A percentile compares a stretch with the other conserved stretches of the same genome.
Evolutionary conservation across 2,113 vertebrate species (phyloP).

Genomic region (Spermophilus dauricus): DNA sequence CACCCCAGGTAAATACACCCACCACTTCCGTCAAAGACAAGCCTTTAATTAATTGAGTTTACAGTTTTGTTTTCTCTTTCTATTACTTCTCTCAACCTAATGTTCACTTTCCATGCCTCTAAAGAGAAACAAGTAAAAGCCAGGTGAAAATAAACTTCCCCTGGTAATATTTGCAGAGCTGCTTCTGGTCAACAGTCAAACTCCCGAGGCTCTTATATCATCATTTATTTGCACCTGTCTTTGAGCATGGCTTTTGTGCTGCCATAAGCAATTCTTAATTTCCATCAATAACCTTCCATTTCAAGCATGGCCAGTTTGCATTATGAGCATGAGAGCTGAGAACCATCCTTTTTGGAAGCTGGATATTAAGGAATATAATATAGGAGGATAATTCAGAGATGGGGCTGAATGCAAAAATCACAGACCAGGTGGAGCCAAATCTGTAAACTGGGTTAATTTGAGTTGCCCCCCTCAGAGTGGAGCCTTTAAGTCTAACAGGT

Average conservation of each 20-base stretch:
- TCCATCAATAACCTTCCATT: conserved; percentile 75
- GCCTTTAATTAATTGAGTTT: conserved; percentile 74
- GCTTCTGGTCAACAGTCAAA: conserved; percentile 63
- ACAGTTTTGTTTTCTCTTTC: conserved; percentile 71
- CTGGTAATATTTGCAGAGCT: conserved; percentile 55
- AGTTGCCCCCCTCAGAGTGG: neutral
- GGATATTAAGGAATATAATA: neutral
- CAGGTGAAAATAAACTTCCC: conserved; percentile 61
- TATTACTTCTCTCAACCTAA: conserved; percentile 73
- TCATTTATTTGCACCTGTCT: conserved; percentile 63
- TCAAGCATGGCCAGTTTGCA: conserved; percentile 48
- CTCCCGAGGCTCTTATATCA: conserved; percentile 45
- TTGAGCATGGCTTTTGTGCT: conserved; percentile 52
- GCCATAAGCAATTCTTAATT: conserved; percentile 76
- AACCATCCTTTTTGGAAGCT: conserved; percentile 60
- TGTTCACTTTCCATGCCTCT: conserved; percentile 60
- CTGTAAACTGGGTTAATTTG: neutral
- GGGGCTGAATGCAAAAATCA: neutral
- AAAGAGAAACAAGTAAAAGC: conserved; percentile 68
- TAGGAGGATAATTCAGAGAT: neutral
- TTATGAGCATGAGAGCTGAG: conserved; percentile 51
- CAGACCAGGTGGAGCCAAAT: neutral
- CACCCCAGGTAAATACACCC: conserved; percentile 78
- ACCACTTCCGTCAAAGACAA: conserved; percentile 65
- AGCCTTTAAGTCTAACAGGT: neutral